phyloP scores from a whole-genome alignment of 2,888 invertebrate species.

The Agrochola macilenta region DNA sequence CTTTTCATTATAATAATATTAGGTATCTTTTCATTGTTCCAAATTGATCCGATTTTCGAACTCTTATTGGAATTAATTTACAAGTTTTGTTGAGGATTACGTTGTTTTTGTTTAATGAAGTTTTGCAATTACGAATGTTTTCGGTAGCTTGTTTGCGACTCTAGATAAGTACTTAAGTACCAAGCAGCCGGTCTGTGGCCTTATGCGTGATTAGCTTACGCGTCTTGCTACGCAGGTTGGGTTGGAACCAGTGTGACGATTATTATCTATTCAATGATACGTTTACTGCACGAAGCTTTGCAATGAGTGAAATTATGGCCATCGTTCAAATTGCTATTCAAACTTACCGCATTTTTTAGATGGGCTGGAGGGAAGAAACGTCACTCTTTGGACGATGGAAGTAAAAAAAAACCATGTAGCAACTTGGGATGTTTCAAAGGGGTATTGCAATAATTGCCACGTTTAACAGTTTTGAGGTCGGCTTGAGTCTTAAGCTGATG shows the following conservation, averaged over 20 bases:
- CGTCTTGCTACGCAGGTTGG: neutral
- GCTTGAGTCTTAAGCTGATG: too few species aligned
- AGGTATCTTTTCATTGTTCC: conserved; percentile 63
- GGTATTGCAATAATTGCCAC: neutral
- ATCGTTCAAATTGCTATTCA: neutral
- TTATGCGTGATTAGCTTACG: conserved; percentile 34
- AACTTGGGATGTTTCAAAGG: neutral
- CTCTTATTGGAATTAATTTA: conserved; percentile 65
- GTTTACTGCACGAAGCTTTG: too few species aligned
- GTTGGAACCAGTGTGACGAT: neutral
- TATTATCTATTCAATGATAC: neutral
- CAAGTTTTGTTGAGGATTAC: conserved; percentile 52
- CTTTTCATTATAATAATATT: conserved; percentile 69
- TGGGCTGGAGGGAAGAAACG: neutral
- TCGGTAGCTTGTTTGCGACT: conserved; percentile 44
- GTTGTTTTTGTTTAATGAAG: conserved; percentile 59
- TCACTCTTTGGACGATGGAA: neutral
- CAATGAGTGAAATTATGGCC: too few species aligned
- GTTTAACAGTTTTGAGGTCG: too few species aligned
- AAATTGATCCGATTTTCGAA: conserved; percentile 65
- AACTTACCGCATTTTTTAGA: neutral
- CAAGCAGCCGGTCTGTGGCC: neutral
- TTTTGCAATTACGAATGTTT: conserved; percentile 54
- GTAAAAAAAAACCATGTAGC: too few species aligned
- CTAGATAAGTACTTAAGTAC: conserved; percentile 11